Percentiles rank a stretch among this genome's conserved stretches.
Evolutionary conservation across 2,888 invertebrate genomes (phyloP).

Genomic region (Euspilapteryx auroguttella): DNA sequence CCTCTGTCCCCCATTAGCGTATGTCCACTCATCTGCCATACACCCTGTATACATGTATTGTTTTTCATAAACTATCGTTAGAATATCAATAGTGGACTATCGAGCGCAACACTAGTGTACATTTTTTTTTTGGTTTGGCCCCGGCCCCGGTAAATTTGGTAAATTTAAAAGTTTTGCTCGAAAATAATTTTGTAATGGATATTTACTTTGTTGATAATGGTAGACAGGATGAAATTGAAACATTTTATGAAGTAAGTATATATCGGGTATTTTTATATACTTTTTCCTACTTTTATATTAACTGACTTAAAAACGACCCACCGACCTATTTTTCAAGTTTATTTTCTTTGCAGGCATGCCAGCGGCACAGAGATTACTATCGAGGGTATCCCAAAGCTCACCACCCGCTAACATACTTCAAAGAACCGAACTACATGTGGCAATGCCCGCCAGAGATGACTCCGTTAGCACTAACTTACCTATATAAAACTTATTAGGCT

Average conservation of each 20-base stretch:
- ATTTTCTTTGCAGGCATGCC: slow-evolving; percentile 45
- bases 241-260: slow-evolving; percentile 41
- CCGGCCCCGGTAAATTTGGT: no score
- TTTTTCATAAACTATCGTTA: no score
- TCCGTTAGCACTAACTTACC: slow-evolving; percentile 24
- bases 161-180: no score
- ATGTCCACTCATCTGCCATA: no score
- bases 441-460: slow-evolving; percentile 63
- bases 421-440: slow-evolving; percentile 39
- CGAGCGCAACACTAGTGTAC: no score
- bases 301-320: no score
- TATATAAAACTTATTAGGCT: no score
- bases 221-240: slow-evolving; percentile 41
- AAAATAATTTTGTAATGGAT: slow-evolving; percentile 18
- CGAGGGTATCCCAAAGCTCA: slow-evolving; percentile 58
- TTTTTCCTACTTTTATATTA: neutral
- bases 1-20: no score
- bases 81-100: no score
- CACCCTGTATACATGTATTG: no score
- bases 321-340: no score
- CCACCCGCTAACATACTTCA: slow-evolving; percentile 63
- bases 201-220: slow-evolving; percentile 36
- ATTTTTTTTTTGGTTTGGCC: no score
- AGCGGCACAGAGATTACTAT: slow-evolving; percentile 64
- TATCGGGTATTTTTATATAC: slow-evolving; percentile 3